Percentiles rank a stretch among this genome's conserved stretches.
Evolutionary conservation across 1,140 invertebrate species (phyloP).

Genomic region (Diachasmimorpha longicaudata): DNA sequence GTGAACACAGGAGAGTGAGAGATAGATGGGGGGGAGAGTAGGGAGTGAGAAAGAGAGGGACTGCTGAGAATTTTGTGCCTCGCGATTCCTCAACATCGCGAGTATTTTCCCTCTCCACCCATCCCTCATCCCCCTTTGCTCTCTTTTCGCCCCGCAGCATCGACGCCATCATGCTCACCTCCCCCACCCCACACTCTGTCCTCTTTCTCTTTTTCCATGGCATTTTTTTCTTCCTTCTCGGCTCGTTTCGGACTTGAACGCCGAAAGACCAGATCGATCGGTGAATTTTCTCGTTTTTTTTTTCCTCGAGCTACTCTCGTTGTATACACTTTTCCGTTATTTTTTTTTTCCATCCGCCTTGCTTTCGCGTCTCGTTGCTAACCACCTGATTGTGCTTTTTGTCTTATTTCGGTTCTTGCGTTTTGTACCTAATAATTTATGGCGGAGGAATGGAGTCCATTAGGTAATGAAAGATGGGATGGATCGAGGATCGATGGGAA

Average conservation of each 20-base stretch:
- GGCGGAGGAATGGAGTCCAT: background rate
- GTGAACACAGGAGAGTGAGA: background rate
- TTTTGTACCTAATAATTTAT: background rate
- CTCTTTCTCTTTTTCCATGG: slow-evolving; percentile 23
- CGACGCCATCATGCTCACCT: slow-evolving; percentile 9
- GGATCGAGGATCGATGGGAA: too few species aligned
- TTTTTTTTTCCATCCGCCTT: background rate
- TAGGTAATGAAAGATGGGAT: too few species aligned
- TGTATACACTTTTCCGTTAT: slow-evolving; percentile 8
- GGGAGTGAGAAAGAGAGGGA: background rate
- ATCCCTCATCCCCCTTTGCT: background rate
- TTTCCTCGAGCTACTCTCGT: background rate
- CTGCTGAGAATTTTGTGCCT: slow-evolving; percentile 20
- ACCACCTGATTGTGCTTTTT: slow-evolving; percentile 18
- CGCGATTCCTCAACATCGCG: slow-evolving; percentile 36
- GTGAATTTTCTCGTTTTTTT: slow-evolving; percentile 24
- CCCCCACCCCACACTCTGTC: slow-evolving; percentile 24
- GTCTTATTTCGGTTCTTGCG: background rate
- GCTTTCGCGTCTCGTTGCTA: slow-evolving; percentile 17
- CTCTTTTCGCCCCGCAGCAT: slow-evolving; percentile 19
- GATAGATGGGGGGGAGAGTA: slow-evolving; percentile 1
- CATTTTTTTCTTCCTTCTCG: slow-evolving; percentile 37
- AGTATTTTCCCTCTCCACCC: slow-evolving; percentile 23
- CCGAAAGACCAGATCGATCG: slow-evolving; percentile 34
- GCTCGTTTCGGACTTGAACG: slow-evolving; percentile 36